Conservation (phyloP, 2,797 vertebrate species). For the Spatula versicolor region DNA sequence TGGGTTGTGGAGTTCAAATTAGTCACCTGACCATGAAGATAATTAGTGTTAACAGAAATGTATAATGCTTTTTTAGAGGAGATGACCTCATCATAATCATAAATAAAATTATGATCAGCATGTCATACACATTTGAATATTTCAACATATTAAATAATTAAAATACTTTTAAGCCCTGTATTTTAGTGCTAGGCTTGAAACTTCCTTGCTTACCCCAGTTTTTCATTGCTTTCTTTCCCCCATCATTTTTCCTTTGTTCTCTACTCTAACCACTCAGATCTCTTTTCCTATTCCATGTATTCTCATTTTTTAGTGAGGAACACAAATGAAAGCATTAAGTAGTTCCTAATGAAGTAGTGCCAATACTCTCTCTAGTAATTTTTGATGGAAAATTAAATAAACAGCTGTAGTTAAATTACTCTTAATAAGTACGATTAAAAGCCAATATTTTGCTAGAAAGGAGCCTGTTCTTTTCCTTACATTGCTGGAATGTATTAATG, state of each 20-base stretch:
- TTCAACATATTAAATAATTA: constrained; percentile 23
- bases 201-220: background rate
- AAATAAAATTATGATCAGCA: constrained; percentile 4
- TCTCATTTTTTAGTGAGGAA: constrained; percentile 11
- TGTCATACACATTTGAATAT: constrained; percentile 29
- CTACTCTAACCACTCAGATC: background rate
- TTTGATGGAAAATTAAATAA: constrained; percentile 41
- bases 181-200: background rate
- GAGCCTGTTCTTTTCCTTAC: background rate
- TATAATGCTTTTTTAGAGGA: background rate
- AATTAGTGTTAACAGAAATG: constrained; percentile 41
- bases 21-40: constrained; percentile 16
- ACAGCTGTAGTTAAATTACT: constrained; percentile 25
- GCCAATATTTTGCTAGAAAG: background rate
- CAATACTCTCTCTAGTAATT: background rate
- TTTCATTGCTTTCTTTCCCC: background rate
- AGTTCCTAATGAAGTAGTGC: background rate
- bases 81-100: constrained; percentile 23
- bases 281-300: background rate
- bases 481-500: background rate
- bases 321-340: background rate
- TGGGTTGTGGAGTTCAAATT: background rate
- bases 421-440: background rate
- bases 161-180: background rate
- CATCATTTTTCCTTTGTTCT: constrained; percentile 13